phyloP scores from a whole-genome alignment of 1,140 invertebrate genomes.

The Drosophila sucinea region DNA sequence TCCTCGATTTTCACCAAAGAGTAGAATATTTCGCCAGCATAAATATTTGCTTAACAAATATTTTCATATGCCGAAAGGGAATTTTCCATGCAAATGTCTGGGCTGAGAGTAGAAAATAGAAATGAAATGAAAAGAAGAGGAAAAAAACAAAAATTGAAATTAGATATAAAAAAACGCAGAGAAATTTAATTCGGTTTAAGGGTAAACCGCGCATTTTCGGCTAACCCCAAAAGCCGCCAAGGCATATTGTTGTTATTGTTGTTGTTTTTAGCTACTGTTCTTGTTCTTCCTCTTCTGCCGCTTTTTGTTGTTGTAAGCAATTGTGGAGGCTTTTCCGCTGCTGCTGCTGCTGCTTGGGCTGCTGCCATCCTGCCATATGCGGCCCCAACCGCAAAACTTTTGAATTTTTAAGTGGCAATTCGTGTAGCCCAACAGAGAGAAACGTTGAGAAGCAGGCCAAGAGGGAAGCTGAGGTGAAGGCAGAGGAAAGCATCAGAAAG shows the following conservation, averaged over 20 bases:
- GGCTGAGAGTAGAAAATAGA: conserved; percentile 6
- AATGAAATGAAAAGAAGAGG: conserved; percentile 20
- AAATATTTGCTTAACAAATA: conserved; percentile 68
- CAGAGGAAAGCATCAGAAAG: background rate
- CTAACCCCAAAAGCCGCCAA: conserved; percentile 58
- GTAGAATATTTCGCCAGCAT: conserved; percentile 37
- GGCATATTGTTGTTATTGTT: conserved; percentile 47
- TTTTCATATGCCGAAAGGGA: conserved; percentile 37
- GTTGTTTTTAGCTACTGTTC: conserved; percentile 59
- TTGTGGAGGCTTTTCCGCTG: conserved; percentile 20
- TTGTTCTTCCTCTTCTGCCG: conserved; percentile 33
- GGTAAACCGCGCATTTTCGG: conserved; percentile 57
- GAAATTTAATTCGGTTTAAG: conserved; percentile 70
- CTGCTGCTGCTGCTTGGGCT: conserved; percentile 37
- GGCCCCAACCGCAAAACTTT: conserved; percentile 71
- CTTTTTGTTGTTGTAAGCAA: conserved; percentile 32
- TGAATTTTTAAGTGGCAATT: conserved; percentile 82
- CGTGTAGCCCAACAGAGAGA: conserved; percentile 49
- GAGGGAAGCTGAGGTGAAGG: background rate
- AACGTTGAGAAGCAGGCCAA: background rate
- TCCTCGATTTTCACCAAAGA: conserved; percentile 29
- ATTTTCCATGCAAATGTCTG: conserved; percentile 68
- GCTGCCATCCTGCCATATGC: conserved; percentile 59
- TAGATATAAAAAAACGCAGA: conserved; percentile 55
- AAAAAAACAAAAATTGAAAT: conserved; percentile 64